These are phyloP conservation scores for Ispidina lecontei DNA, from an alignment of 2,797 vertebrate genomes.

Conservation along the genomic window DNA sequence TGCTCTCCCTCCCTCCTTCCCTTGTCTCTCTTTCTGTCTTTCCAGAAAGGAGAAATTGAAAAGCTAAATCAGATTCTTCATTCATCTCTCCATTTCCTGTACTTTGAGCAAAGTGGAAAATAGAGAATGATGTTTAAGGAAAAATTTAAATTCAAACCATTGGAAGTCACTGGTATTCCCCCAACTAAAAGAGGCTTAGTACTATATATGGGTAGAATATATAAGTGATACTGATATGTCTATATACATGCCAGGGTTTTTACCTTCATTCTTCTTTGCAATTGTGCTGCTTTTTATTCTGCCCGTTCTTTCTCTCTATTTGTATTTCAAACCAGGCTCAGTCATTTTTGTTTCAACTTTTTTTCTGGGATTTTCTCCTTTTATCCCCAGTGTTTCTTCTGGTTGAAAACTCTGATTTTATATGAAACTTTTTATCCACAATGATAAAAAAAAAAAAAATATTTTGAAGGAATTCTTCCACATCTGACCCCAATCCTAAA, in stretches of 20 bases:
- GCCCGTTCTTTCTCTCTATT: background rate
- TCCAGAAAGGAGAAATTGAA: background rate
- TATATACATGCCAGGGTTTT: background rate
- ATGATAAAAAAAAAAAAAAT: background rate
- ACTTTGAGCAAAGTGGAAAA: background rate
- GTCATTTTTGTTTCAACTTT: background rate
- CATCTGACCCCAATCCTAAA: background rate
- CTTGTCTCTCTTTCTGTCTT: background rate
- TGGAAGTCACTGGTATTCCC: background rate
- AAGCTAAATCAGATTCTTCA: background rate
- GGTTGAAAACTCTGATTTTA: background rate
- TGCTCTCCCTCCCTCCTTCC: rapidly evolving
- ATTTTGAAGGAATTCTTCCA: background rate
- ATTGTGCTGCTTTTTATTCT: background rate
- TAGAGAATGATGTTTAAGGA: background rate
- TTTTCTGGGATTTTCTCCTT: background rate
- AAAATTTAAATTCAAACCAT: background rate
- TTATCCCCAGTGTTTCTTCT: background rate
- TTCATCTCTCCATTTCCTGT: background rate
- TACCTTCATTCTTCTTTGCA: background rate
- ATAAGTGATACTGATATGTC: background rate
- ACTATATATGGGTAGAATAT: background rate
- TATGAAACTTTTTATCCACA: background rate
- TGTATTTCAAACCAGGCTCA: background rate
- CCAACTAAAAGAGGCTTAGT: background rate